Conservation (phyloP, 2,797 vertebrate species). For the Pempheris klunzingeri region DNA sequence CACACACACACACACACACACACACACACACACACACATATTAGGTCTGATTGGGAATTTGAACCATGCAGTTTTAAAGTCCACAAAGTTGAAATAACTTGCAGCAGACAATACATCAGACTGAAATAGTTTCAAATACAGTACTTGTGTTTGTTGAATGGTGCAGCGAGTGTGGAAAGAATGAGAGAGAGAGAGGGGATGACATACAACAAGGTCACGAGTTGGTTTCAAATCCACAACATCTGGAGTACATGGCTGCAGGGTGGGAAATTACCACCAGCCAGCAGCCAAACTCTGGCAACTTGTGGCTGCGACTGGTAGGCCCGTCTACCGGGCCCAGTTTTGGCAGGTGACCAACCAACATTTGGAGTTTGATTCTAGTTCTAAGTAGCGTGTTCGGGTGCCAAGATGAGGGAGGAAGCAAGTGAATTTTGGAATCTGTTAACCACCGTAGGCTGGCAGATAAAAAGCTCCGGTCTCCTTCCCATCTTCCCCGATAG, state of each 20-base stretch:
- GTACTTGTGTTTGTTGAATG: constrained; percentile 9
- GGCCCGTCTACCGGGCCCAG: constrained; percentile 18
- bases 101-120: background rate
- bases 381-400: constrained; percentile 16
- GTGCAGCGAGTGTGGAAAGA: constrained; percentile 37
- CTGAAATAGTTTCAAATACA: background rate
- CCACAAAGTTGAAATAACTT: no score
- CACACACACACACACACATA: no score
- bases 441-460: constrained; percentile 18
- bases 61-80: background rate
- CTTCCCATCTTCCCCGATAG: constrained; percentile 19
- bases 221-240: constrained; percentile 50
- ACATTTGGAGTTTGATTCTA: constrained; percentile 27
- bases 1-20: no score
- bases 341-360: constrained; percentile 22
- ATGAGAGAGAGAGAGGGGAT: constrained; percentile 29
- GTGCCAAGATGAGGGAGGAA: constrained; percentile 19
- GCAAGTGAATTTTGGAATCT: constrained; percentile 38
- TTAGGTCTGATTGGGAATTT: background rate
- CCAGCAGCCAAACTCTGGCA: constrained; percentile 35
- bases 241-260: constrained; percentile 63
- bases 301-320: constrained; percentile 25
- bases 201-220: constrained; percentile 67
- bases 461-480: constrained; percentile 8
- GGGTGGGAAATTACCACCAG: constrained; percentile 56